These are phyloP conservation scores for Tetropium fuscum DNA, from an alignment of 2,888 invertebrate species.

Conservation along the genomic window DNA sequence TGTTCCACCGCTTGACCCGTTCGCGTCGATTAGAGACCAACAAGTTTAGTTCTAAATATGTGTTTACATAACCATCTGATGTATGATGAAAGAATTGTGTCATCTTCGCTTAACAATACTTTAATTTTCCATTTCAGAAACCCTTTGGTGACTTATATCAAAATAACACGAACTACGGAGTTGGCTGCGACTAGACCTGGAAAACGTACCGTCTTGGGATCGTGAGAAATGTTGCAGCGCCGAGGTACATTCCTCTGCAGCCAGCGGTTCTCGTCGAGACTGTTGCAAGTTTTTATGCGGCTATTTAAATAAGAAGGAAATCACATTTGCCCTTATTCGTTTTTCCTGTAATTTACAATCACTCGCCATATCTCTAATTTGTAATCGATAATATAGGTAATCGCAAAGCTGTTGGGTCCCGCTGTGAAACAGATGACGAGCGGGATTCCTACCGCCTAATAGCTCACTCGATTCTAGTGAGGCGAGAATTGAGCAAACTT, in stretches of 20 bases:
- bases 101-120: too few species aligned
- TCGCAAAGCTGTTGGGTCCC: conserved; percentile 24
- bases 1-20: too few species aligned
- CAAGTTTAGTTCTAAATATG: too few species aligned
- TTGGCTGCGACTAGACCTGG: conserved; percentile 15
- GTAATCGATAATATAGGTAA: conserved; percentile 33
- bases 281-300: conserved; percentile 47
- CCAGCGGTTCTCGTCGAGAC: conserved; percentile 35
- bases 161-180: conserved; percentile 7
- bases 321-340: conserved; percentile 39
- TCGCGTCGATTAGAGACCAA: too few species aligned
- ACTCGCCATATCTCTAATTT: conserved; percentile 26
- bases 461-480: conserved; percentile 30
- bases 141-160: conserved; percentile 10
- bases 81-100: too few species aligned
- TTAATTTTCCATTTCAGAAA: conserved; percentile 5
- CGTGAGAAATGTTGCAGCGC: conserved; percentile 60
- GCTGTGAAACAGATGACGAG: conserved; percentile 29
- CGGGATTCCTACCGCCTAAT: conserved; percentile 20
- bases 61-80: too few species aligned
- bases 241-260: conserved; percentile 50
- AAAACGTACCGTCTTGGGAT: conserved; percentile 53
- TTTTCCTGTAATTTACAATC: conserved; percentile 20
- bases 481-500: conserved; percentile 18
- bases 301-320: conserved; percentile 54